phyloP scores from a whole-genome alignment of 2,113 vertebrate genomes.

The Serilophus lunatus region DNA sequence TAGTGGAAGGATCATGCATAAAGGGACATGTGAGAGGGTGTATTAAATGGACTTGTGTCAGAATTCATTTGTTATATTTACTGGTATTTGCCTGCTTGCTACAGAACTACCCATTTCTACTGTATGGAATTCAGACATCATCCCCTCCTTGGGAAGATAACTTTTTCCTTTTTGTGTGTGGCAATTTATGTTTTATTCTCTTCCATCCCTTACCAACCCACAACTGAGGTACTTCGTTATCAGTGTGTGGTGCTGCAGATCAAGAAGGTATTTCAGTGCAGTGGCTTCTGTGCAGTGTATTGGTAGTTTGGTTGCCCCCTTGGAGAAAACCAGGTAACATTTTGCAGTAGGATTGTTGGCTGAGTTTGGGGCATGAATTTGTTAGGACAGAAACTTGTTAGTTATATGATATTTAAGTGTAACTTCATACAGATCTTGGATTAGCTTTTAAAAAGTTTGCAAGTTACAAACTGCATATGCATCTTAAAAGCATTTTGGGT shows the following conservation, averaged over 20 bases:
- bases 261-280: background rate
- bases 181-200: background rate
- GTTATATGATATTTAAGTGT: background rate
- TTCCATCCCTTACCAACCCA: background rate
- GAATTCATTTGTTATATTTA: slow-evolving; percentile 16
- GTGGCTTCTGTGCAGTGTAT: background rate
- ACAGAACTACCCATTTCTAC: background rate
- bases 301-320: background rate
- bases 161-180: background rate
- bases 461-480: background rate
- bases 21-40: background rate
- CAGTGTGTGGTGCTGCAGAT: background rate
- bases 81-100: background rate
- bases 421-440: background rate
- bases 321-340: background rate
- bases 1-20: background rate
- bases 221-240: background rate
- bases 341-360: background rate
- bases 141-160: background rate
- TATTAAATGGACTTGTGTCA: slow-evolving; percentile 21
- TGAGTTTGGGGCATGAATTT: background rate
- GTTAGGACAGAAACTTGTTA: background rate
- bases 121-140: background rate
- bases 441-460: background rate
- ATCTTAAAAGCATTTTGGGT: background rate